phyloP scores from a whole-genome alignment of 1,140 invertebrate species.

The Procambarus virginalis region DNA sequence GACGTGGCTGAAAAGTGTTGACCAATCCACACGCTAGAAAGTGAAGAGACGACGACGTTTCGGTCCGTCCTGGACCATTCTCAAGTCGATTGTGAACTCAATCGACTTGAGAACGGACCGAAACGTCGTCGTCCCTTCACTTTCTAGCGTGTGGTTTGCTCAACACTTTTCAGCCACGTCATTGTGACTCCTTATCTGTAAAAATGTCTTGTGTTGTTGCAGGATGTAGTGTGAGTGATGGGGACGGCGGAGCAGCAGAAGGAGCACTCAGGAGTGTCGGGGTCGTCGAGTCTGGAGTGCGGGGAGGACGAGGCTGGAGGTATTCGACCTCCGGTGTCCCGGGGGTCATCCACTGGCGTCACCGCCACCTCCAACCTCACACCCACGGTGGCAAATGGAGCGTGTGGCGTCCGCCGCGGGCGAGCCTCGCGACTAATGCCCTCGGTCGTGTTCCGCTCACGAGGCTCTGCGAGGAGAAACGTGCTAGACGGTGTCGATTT shows the following conservation, averaged over 20 bases:
- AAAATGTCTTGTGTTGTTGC: slow-evolving; percentile 13
- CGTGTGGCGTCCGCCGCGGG: slow-evolving; percentile 49
- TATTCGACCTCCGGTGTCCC: slow-evolving; percentile 15
- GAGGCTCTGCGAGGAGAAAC: slow-evolving; percentile 64
- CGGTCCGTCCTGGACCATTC: no score
- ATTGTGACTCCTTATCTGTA: background rate
- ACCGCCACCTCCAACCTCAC: background rate
- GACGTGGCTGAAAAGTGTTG: no score
- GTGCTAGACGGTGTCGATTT: slow-evolving; percentile 79
- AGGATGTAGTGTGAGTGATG: slow-evolving; percentile 56
- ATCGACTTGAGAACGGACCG: no score
- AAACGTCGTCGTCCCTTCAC: no score
- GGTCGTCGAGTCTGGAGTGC: slow-evolving; percentile 59
- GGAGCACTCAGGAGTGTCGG: slow-evolving; percentile 60
- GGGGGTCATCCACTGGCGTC: slow-evolving; percentile 26
- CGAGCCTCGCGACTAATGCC: slow-evolving; percentile 61
- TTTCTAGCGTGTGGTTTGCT: no score
- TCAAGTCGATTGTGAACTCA: no score
- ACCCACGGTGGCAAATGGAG: background rate
- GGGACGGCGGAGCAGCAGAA: slow-evolving; percentile 64
- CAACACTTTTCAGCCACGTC: no score
- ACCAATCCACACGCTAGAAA: no score
- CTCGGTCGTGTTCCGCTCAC: slow-evolving; percentile 58
- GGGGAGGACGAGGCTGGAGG: slow-evolving; percentile 45
- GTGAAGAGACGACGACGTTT: no score